phyloP scores from a whole-genome alignment of 1,140 invertebrate species.

The Cyclina sinensis region DNA sequence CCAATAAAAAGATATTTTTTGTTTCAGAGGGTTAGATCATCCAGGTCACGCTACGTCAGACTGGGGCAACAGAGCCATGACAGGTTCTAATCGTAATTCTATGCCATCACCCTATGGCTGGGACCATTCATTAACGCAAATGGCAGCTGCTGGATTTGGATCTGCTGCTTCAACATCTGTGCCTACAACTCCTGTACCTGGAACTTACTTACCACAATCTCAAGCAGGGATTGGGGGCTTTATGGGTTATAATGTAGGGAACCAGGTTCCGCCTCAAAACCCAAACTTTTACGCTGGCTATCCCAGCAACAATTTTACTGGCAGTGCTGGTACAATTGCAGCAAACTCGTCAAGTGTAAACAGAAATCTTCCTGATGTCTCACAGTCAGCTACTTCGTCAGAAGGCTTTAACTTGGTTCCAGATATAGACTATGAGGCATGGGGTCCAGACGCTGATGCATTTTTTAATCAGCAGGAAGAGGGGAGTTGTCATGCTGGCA shows the following conservation, averaged over 20 bases:
- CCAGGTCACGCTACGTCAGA: neutral
- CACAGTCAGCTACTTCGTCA: neutral
- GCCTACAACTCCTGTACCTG: constrained; percentile 19
- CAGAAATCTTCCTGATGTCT: neutral
- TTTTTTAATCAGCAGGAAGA: constrained; percentile 33
- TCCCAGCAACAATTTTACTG: neutral
- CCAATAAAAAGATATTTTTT: no score
- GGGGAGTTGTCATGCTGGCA: constrained; percentile 41
- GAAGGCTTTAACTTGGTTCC: constrained; percentile 57
- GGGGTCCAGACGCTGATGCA: constrained; percentile 5
- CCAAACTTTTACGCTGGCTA: constrained; percentile 9
- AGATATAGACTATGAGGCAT: constrained; percentile 68
- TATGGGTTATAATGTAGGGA: constrained; percentile 29
- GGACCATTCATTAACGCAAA: constrained; percentile 39
- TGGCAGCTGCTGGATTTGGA: constrained; percentile 11
- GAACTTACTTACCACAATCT: neutral
- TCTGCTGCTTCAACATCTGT: constrained; percentile 3
- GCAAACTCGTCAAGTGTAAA: neutral
- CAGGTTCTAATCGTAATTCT: constrained; percentile 34
- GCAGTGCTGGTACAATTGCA: neutral
- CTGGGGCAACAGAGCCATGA: neutral
- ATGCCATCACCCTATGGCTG: constrained; percentile 61
- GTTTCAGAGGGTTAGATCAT: constrained; percentile 14
- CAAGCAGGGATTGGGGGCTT: neutral
- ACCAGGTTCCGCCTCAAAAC: constrained; percentile 40